A percentile compares a stretch with the other conserved stretches of the same genome.
Evolutionary conservation across 2,113 vertebrate species (phyloP).

Genomic region (Vireo altiloquus): DNA sequence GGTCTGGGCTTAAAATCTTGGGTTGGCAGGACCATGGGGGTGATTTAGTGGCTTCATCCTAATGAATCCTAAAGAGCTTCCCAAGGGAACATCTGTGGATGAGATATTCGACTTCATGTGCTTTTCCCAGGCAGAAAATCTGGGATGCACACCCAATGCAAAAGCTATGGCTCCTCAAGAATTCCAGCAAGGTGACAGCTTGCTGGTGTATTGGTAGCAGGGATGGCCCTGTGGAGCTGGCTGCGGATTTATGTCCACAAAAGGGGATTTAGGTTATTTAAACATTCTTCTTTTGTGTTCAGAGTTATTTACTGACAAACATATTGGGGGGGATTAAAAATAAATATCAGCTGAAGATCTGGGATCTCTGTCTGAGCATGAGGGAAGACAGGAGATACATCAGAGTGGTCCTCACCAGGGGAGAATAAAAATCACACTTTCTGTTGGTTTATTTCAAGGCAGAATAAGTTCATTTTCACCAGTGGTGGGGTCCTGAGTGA

Average conservation of each 20-base stretch:
- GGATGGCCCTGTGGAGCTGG: not conserved
- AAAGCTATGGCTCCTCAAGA: not conserved
- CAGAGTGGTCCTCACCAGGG: not conserved
- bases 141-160: rapidly evolving
- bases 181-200: not conserved
- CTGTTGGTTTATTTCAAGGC: not conserved
- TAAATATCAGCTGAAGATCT: not conserved
- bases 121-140: not conserved
- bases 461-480: not conserved
- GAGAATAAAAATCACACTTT: not conserved
- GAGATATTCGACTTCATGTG: not conserved
- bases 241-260: not conserved
- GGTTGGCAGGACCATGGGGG: rapidly evolving
- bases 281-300: not conserved
- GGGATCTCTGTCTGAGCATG: not conserved
- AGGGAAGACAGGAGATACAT: not conserved
- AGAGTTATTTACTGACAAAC: not conserved
- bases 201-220: not conserved
- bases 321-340: not conserved
- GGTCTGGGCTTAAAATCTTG: not conserved
- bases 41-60: not conserved
- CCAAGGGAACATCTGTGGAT: not conserved
- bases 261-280: not conserved
- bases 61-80: not conserved
- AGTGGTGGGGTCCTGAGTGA: rapidly evolving